A percentile compares a stretch with the other conserved stretches of the same genome.
phyloP scores from a whole-genome alignment of 2,888 invertebrate species.

The Pseudococcus jackbeardsleyi region DNA sequence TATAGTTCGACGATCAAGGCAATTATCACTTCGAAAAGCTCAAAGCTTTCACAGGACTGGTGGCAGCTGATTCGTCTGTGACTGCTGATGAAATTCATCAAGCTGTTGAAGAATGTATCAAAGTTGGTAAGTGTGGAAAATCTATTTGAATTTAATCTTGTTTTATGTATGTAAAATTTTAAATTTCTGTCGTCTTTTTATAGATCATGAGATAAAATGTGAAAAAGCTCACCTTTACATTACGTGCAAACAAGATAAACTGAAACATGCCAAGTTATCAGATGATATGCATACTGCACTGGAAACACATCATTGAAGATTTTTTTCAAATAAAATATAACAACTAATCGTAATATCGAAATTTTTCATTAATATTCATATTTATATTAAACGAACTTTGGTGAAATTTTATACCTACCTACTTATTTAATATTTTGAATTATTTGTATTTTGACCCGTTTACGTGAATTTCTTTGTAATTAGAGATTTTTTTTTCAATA shows the following conservation, averaged over 20 bases:
- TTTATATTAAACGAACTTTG: too few relatives aligned
- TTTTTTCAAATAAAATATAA: too few relatives aligned
- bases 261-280: not conserved
- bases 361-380: too few relatives aligned
- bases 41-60: not conserved
- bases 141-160: not conserved
- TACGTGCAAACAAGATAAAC: not conserved
- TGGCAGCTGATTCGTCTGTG: not conserved
- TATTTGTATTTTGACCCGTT: too few relatives aligned
- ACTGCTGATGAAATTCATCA: slow-evolving; percentile 9
- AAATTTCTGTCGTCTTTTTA: not conserved
- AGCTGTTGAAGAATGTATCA: slow-evolving; percentile 3
- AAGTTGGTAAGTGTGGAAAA: slow-evolving; percentile 5
- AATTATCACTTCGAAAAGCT: not conserved
- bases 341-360: too few relatives aligned
- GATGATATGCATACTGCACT: not conserved
- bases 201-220: not conserved
- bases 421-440: too few relatives aligned
- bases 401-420: too few relatives aligned
- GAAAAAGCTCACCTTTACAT: slow-evolving; percentile 13
- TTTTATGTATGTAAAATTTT: not conserved
- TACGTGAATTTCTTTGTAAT: too few relatives aligned
- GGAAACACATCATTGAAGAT: not conserved
- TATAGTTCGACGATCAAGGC: not conserved
- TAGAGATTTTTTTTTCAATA: too few relatives aligned